A percentile compares a stretch with the other conserved stretches of the same genome.
Conservation (phyloP, 2,888 invertebrate species). For the Amphipoea lucens region DNA sequence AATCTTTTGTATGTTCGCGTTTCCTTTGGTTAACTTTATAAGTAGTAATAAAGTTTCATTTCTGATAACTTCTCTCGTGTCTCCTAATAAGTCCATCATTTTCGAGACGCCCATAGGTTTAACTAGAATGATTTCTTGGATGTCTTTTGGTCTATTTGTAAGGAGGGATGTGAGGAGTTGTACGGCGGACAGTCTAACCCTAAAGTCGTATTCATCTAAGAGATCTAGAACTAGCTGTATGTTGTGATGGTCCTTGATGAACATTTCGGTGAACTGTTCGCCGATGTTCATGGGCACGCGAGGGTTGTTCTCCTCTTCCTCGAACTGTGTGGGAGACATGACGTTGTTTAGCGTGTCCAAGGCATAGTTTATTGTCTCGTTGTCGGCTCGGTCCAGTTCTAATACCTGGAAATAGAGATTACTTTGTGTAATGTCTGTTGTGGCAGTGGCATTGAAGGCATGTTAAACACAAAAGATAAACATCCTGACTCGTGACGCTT, state of each 20-base stretch:
- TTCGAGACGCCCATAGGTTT: slow-evolving; percentile 99
- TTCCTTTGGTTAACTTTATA: slow-evolving; percentile 97
- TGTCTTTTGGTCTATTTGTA: slow-evolving; percentile 95
- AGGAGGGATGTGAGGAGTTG: slow-evolving; percentile 96
- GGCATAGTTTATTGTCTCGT: slow-evolving; percentile 97
- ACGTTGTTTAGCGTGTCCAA: slow-evolving; percentile 98
- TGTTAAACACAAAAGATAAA: neutral
- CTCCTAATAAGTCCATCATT: slow-evolving; percentile 98
- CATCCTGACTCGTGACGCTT: neutral
- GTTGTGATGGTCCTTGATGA: slow-evolving; percentile 96
- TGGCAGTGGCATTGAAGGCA: neutral
- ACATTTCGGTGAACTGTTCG: slow-evolving; percentile 99
- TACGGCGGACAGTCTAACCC: slow-evolving; percentile 97
- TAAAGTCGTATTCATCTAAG: slow-evolving; percentile 98
- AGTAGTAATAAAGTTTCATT: slow-evolving; percentile 98
- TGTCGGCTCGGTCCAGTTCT: slow-evolving; percentile 96
- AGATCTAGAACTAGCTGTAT: slow-evolving; percentile 95
- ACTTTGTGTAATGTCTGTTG: neutral
- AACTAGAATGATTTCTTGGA: slow-evolving; percentile 96
- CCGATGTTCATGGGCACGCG: slow-evolving; percentile 93
- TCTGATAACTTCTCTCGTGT: slow-evolving; percentile 98
- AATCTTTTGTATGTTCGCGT: slow-evolving; percentile 99
- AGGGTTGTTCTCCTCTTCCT: slow-evolving; percentile 94
- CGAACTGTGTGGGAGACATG: slow-evolving; percentile 94
- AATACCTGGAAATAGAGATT: slow-evolving; percentile 91